Evolutionary conservation across 2,888 invertebrate genomes (phyloP), one percentile per base, ranked within the genome.

Genomic region (Pomacea canaliculata): DNA sequence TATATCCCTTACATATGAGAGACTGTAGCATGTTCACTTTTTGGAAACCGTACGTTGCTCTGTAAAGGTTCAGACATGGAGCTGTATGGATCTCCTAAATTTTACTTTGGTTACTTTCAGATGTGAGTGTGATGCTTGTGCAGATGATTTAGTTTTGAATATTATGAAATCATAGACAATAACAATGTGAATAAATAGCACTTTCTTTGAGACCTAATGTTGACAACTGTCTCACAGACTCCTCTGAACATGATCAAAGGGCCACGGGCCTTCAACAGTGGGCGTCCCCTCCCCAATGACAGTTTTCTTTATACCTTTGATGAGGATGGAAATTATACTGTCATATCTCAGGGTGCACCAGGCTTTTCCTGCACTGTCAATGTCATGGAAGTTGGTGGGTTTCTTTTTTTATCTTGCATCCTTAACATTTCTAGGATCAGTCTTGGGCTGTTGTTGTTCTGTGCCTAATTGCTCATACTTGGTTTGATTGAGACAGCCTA

Each of bases 231-330:
- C 51, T 65, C 13, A 18, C 83, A 90, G 90, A 83, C 86, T 62
- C 89, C 89, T 3, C 79, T 90, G 66, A 90, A 87, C 81, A 86
- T 88, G 23, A 85, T 91, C 67, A 84, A 87, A 78, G 91, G 91
- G 51, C 82, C 86, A 4, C 84, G 85, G 71, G 89, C 90, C 13
- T 91, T 91, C 84, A 90, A 89, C 86, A 91, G 90, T 79, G 91
- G 91, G 12, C 87, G 87, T 68, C 88, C 87, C 7, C 83, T 89
- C 16, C 77, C 83, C 23, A 87, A 87, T 78, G 89, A 89, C 85
- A 89, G 88, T 77, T 91, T 91, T 83, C 85, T 90, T 72, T 90
- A 91, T 84, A 90, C 90, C 7, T 91, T 91, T 84, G 90, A 91
- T 80, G 88, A 89, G 71, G 79, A 83, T 12, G 90, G 90, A 19